A percentile compares a stretch with the other conserved stretches of the same genome.
phyloP scores from a whole-genome alignment of 2,113 vertebrate genomes.

The Arizona elegans region DNA sequence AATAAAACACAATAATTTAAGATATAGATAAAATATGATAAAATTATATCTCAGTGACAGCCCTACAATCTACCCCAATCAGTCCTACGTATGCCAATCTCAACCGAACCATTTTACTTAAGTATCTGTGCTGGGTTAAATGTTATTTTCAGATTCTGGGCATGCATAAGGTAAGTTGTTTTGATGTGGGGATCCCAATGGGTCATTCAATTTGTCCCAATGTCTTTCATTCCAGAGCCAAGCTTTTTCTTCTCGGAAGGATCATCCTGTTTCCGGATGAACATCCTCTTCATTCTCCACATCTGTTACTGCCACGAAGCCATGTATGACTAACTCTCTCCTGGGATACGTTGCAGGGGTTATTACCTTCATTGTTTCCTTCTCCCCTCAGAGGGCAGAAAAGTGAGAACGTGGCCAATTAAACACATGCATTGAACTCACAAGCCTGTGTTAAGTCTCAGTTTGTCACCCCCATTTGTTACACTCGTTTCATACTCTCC shows the following conservation, averaged over 20 bases:
- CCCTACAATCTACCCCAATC: no score
- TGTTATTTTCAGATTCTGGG: no score
- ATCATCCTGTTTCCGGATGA: rapidly evolving
- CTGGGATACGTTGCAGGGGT: not conserved
- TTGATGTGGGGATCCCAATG: no score
- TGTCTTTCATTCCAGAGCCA: not conserved
- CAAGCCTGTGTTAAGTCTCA: not conserved
- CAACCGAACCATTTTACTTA: no score
- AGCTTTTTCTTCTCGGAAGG: not conserved
- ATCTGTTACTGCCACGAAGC: not conserved
- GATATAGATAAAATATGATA: no score
- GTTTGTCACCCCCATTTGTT: not conserved
- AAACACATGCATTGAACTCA: not conserved
- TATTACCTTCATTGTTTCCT: not conserved
- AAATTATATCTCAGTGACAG: no score
- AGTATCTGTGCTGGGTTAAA: no score
- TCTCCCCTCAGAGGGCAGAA: not conserved
- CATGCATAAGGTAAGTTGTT: no score
- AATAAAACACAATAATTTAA: no score
- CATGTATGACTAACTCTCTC: not conserved
- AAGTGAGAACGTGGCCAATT: not conserved
- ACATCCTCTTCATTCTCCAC: not conserved
- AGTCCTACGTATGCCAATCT: no score
- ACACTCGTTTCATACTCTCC: not conserved
- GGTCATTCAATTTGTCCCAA: not conserved